These are phyloP conservation scores for Leptobrachium leishanense DNA, from an alignment of 2,113 vertebrate species.

Conservation along the genomic window DNA sequence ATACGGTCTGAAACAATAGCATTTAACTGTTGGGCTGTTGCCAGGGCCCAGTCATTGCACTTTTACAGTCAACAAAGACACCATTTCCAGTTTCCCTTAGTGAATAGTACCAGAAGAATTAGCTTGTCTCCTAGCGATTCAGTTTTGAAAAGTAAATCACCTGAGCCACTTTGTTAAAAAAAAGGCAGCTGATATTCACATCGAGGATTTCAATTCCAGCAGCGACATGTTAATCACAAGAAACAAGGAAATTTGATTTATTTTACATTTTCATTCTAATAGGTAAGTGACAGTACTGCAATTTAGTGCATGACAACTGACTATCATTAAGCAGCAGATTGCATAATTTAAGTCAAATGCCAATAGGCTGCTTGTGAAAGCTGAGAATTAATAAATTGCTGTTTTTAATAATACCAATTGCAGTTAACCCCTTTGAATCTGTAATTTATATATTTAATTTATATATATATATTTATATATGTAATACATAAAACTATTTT, in stretches of 20 bases:
- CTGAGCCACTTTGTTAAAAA: slow-evolving; percentile 40
- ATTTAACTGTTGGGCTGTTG: slow-evolving; percentile 55
- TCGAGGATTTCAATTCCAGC: background rate
- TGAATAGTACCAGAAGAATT: slow-evolving; percentile 53
- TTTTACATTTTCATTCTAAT: background rate
- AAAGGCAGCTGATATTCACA: background rate
- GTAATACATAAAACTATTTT: too few relatives aligned
- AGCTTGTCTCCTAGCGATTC: slow-evolving; percentile 65
- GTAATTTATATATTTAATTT: too few relatives aligned
- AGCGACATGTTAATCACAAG: background rate
- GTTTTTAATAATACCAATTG: background rate
- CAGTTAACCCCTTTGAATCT: background rate
- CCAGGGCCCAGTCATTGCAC: slow-evolving; percentile 58
- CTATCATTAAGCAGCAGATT: too few relatives aligned
- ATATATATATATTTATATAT: too few relatives aligned
- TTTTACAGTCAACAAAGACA: slow-evolving; percentile 52
- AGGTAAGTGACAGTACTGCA: background rate
- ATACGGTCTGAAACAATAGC: slow-evolving; percentile 48
- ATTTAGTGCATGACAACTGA: too few relatives aligned
- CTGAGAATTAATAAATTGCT: background rate
- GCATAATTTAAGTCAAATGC: too few relatives aligned
- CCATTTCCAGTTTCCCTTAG: slow-evolving; percentile 55
- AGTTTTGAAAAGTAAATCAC: slow-evolving; percentile 46
- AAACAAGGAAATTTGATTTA: background rate
- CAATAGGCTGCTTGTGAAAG: background rate